Percentiles rank a stretch among this genome's conserved stretches.
Evolutionary conservation across 2,888 invertebrate genomes (phyloP).

Genomic region (Thysanoteuthis rhombus): DNA sequence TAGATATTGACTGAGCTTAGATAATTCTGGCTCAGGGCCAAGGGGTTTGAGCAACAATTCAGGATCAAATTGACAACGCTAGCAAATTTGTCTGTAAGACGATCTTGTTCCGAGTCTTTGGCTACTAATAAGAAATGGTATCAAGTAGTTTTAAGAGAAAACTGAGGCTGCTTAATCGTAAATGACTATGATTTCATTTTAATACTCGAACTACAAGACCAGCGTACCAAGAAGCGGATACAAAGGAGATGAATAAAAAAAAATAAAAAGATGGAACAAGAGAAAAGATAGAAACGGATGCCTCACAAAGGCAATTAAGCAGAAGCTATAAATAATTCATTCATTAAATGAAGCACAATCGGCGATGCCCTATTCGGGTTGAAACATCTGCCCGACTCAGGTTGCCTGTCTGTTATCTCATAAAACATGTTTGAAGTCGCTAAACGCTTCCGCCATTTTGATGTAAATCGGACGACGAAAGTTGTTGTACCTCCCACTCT

Average conservation of each 20-base stretch:
- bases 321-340: not conserved
- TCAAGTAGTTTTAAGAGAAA: not conserved
- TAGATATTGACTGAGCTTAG: no score
- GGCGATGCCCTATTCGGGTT: not conserved
- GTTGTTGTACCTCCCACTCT: not conserved
- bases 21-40: no score
- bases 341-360: not conserved
- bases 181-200: not conserved
- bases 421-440: conserved; percentile 12
- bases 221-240: not conserved
- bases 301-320: not conserved
- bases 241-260: not conserved
- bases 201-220: not conserved
- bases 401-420: not conserved
- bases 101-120: no score
- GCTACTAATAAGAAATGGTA: no score
- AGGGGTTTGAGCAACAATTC: no score
- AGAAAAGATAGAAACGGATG: not conserved
- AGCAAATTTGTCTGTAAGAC: no score
- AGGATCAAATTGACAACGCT: no score
- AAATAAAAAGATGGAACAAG: not conserved
- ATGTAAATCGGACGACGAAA: not conserved
- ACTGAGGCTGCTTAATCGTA: not conserved
- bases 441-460: conserved; percentile 12
- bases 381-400: not conserved